Evolutionary conservation across 2,113 vertebrate species (phyloP).

Genomic region (Aegithalos caudatus): DNA sequence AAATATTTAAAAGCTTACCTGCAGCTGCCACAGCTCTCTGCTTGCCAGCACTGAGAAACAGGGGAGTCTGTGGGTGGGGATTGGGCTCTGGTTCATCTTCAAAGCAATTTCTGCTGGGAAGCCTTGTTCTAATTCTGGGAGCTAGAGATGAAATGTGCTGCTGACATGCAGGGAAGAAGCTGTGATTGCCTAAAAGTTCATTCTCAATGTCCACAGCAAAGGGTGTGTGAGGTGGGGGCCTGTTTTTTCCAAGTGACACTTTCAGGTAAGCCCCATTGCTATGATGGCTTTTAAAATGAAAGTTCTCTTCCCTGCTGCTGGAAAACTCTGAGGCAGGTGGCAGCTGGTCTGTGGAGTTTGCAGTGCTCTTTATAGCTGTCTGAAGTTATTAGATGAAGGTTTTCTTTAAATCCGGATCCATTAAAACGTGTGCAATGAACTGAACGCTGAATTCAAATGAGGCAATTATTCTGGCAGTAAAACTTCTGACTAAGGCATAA

Average conservation of each 20-base stretch:
- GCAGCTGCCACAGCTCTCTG: background rate
- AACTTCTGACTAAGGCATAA: conserved; percentile 56
- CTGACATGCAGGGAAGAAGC: background rate
- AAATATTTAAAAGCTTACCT: conserved; percentile 42
- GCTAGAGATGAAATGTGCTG: background rate
- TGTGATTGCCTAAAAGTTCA: background rate
- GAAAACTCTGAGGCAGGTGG: background rate
- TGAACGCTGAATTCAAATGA: conserved; percentile 45
- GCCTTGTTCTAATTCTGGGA: conserved; percentile 1
- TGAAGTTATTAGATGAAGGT: background rate
- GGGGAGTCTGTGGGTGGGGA: background rate
- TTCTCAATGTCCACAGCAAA: background rate
- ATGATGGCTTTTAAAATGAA: background rate
- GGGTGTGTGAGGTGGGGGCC: background rate
- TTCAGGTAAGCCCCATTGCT: background rate
- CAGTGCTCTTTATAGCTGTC: background rate
- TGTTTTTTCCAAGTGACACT: background rate
- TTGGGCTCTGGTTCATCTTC: conserved; percentile 13
- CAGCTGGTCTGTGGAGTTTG: background rate
- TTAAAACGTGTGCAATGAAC: background rate
- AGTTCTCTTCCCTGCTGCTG: background rate
- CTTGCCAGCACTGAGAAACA: background rate
- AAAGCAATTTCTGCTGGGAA: conserved; percentile 18
- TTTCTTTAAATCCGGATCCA: background rate
- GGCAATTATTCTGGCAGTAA: conserved; percentile 45